Conservation (phyloP, 2,888 invertebrate species). For the Drosophila mayaguana region DNA sequence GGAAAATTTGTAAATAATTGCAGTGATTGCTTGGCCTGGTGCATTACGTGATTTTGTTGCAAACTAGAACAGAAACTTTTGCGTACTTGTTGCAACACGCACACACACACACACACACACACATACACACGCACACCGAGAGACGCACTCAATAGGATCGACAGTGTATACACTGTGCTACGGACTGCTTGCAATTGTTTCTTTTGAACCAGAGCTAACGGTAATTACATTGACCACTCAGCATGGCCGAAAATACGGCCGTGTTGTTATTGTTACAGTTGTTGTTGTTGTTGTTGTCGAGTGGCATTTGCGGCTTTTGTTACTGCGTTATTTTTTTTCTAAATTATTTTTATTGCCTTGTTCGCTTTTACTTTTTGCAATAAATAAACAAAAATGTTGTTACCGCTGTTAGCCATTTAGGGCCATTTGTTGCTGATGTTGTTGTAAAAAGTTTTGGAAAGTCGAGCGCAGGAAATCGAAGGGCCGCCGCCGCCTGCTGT, state of each 20-base stretch:
- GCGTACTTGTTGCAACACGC: slow-evolving; percentile 7
- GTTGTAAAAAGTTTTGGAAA: slow-evolving; percentile 46
- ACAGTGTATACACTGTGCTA: slow-evolving; percentile 9
- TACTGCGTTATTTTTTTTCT: slow-evolving; percentile 11
- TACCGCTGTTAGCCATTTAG: slow-evolving; percentile 18
- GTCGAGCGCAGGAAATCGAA: slow-evolving; percentile 53
- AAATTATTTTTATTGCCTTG: slow-evolving; percentile 19
- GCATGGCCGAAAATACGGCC: slow-evolving; percentile 58
- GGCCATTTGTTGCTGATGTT: slow-evolving; percentile 20
- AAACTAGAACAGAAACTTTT: slow-evolving; percentile 44
- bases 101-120: not conserved
- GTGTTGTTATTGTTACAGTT: slow-evolving; percentile 4
- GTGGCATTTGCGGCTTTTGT: slow-evolving; percentile 28
- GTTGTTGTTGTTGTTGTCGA: slow-evolving; percentile 7
- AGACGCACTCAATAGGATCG: not conserved
- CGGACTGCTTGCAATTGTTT: slow-evolving; percentile 4
- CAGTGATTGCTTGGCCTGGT: slow-evolving; percentile 17
- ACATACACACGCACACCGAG: no score
- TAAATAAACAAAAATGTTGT: slow-evolving; percentile 44
- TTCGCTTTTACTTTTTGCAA: slow-evolving; percentile 73
- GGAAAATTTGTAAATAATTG: slow-evolving; percentile 16
- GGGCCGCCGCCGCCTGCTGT: slow-evolving; percentile 43
- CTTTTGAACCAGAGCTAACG: slow-evolving; percentile 27
- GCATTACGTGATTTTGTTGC: slow-evolving; percentile 52
- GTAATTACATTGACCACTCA: slow-evolving; percentile 63